phyloP scores from a whole-genome alignment of 2,113 vertebrate species.

The Charadrius vociferus region DNA sequence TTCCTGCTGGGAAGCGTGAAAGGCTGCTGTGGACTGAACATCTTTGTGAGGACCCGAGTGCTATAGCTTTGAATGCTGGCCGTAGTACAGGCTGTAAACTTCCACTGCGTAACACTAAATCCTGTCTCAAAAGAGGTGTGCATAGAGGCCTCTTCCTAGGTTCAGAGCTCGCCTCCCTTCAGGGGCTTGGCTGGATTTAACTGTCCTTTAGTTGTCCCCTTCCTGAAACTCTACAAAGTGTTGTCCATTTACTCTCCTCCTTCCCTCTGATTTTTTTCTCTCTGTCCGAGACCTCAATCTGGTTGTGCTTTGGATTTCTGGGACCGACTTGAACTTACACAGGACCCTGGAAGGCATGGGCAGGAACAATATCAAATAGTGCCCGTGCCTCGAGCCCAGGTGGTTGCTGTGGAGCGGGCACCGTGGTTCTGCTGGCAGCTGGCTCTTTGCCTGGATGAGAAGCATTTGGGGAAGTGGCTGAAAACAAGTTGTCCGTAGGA shows the following conservation, averaged over 20 bases:
- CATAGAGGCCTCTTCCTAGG: background rate
- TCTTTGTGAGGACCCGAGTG: background rate
- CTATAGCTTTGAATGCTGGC: background rate
- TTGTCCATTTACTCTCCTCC: background rate
- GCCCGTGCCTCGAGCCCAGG: background rate
- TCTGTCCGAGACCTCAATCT: background rate
- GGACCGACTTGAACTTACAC: background rate
- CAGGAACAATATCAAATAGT: background rate
- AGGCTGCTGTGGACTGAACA: background rate
- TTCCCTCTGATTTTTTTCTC: background rate
- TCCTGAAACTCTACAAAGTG: background rate
- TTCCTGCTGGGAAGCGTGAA: background rate
- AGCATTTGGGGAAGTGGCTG: background rate
- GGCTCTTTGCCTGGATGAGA: background rate
- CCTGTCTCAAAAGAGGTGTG: background rate
- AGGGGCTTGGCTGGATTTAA: background rate
- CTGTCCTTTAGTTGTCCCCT: background rate
- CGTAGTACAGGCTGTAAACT: fast-evolving
- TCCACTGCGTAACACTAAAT: background rate
- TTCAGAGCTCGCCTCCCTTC: background rate
- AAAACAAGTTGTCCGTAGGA: background rate
- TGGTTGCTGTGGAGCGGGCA: background rate
- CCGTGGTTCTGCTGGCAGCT: background rate
- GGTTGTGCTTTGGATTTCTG: background rate
- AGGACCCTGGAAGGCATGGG: background rate